Evolutionary conservation across 2,113 vertebrate species (phyloP), one percentile per base, ranked within the genome.

Genomic region (Pachypanchax playfairii): DNA sequence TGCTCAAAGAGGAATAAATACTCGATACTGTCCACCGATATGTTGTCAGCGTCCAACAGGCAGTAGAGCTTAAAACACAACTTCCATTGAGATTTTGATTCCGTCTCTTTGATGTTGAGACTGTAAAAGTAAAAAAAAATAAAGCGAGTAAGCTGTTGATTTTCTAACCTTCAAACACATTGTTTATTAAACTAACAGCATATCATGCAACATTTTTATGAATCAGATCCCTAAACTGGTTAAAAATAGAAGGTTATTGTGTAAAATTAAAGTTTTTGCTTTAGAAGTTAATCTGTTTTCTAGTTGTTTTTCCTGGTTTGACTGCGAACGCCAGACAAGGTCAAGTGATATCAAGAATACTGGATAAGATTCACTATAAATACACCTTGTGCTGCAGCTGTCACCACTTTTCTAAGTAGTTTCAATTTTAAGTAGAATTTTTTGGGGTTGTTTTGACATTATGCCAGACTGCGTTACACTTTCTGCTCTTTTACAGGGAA

Each of bases 1-100:
- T 97, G 96, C 87, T 97, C 95, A 4, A 96, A 98, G 47, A 98
- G 94, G 77, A 98, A 93, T 52, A 93, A 87, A 20, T 96, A 93
- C 83, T 97, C 95, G 13, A 96, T 90, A 81, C 93, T 93, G 75
- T 96, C 94, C 3, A 91, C 91, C 1, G 93, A 93, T 77, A 97
- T 94, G 3, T 86, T 91, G 66, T 96, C 95, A 0, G 92, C 92
- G 43, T 95, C 95, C 84, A 98, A 71, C 65, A 94, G 93, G 53
- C 95, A 95, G 38, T 98, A 95, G 63, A 97, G 93, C 64, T 96
- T 97, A 88, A 98, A 95, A 83, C 93, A 95, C 55, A 98, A 91
- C 44, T 91, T 93, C 88, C 92, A 94, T 0, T 91, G 91, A 0
- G 88, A 64, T 58, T 92, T 91, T 2, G 89, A 85, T 24, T 91